Base-by-base conservation (phyloP, 1,140 invertebrate species). In the Apis dorsata region DNA sequence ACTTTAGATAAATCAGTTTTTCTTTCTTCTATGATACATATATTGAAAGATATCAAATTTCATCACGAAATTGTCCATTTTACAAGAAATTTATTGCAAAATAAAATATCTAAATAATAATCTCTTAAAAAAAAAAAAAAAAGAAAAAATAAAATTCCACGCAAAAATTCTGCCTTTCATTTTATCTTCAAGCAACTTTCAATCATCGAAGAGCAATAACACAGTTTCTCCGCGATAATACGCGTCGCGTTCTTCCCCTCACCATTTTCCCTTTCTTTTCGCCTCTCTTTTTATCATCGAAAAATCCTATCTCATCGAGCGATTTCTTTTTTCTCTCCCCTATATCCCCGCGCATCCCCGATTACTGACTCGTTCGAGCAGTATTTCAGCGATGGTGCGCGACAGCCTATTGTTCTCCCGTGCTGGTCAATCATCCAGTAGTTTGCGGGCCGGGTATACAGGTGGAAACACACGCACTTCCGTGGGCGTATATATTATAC, bases 391-490 rank as follows among this genome's bases (percentile, higher is more conserved):
- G 78, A 28, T 72, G 83, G 75, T 70, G 80, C 86, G 68, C 79
- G 83, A 81, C 72, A 63, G 72, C 86, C 83, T 81, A 88, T 88
- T 83, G 86, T 88, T 85, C 83, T 82, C 79, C 44, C 63, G 71
- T 76, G 68, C 81, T 79, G 86, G 79, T 87, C 86, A 88, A 88
- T 88, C 84, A 85, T 88, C 86, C 86, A 85, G 74, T 88, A 88
- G 86, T 87, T 82, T 85, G 86, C 79, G 86, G 75, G 84, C 70
- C 63, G 79, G 79, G 63, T 77, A 68, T 84, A 78, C 85, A 84
- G 72, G 78, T 68, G 49, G 77, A 73, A 83, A 81, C 81, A 65
- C 69, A 69, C 66, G 81, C 77, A 28, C 75, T 75, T 78, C 60
- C 55, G 72, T 69, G 51, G 9, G 28, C 65, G 73, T 75, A 83